A percentile compares a stretch with the other conserved stretches of the same genome.
phyloP scores from a whole-genome alignment of 2,888 invertebrate genomes.

The Tricholauxania praeusta region DNA sequence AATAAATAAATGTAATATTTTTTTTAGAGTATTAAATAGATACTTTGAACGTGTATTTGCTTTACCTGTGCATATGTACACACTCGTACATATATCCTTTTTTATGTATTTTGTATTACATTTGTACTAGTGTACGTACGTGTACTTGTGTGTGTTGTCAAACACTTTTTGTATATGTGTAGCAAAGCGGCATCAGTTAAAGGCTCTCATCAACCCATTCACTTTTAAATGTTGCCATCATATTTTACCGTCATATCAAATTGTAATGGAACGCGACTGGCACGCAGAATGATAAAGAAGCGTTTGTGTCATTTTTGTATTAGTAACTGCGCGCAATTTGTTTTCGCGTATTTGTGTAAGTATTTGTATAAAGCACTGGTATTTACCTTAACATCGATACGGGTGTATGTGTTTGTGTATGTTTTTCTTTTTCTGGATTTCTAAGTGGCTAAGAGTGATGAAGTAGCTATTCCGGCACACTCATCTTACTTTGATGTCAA shows the following conservation, averaged over 20 bases:
- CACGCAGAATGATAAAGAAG: slow-evolving; percentile 1
- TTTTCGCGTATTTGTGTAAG: not conserved
- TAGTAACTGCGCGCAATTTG: slow-evolving; percentile 4
- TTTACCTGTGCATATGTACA: not conserved
- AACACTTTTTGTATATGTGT: no score
- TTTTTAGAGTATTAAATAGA: slow-evolving; percentile 1
- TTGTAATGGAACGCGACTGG: slow-evolving; percentile 28
- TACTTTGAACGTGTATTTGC: not conserved
- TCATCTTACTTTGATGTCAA: slow-evolving; percentile 18
- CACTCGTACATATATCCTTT: not conserved
- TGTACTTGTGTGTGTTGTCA: no score
- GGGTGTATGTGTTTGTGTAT: not conserved
- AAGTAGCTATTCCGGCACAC: not conserved
- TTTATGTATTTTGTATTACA: not conserved
- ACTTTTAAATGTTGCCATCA: slow-evolving; percentile 9
- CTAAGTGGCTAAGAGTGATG: not conserved
- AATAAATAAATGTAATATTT: slow-evolving; percentile 11
- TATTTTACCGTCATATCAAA: slow-evolving; percentile 27
- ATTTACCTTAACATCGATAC: not conserved
- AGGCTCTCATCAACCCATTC: not conserved
- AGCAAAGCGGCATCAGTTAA: not conserved
- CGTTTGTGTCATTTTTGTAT: not conserved
- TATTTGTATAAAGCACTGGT: no score
- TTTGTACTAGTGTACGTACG: no score
- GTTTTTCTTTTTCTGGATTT: slow-evolving; percentile 13